Conservation (phyloP, 2,888 invertebrate genomes). For the Corythucha ciliata region DNA sequence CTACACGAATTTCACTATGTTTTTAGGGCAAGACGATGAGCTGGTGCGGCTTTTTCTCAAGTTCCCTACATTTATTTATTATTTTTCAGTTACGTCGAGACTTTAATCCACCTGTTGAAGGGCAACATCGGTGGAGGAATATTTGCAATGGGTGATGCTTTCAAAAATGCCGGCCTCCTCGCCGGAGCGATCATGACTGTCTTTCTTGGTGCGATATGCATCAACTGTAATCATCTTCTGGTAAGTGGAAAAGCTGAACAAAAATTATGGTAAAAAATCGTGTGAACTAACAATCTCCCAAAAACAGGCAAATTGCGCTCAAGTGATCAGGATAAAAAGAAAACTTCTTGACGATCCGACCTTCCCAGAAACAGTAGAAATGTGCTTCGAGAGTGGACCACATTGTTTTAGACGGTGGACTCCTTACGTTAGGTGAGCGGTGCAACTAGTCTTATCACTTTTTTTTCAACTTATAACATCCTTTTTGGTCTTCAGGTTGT, state of each 20-base stretch:
- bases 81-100: conserved; percentile 77
- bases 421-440: conserved; percentile 47
- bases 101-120: conserved; percentile 84
- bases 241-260: too few relatives aligned
- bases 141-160: conserved; percentile 91
- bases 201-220: conserved; percentile 71
- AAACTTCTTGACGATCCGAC: conserved; percentile 53
- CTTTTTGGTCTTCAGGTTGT: conserved; percentile 48
- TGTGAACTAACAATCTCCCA: too few relatives aligned
- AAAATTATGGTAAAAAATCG: too few relatives aligned
- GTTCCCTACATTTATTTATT: too few relatives aligned
- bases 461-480: conserved; percentile 1
- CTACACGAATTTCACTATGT: too few relatives aligned
- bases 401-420: conserved; percentile 50
- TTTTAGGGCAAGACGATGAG: too few relatives aligned
- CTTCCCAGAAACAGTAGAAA: conserved; percentile 73
- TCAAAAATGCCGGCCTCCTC: conserved; percentile 81
- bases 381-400: conserved; percentile 71
- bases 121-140: conserved; percentile 95
- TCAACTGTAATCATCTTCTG: conserved; percentile 87
- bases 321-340: conserved; percentile 52
- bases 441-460: neutral
- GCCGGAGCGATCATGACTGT: conserved; percentile 70
- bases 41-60: too few relatives aligned
- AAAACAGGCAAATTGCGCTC: conserved; percentile 60